phyloP scores from a whole-genome alignment of 1,140 invertebrate genomes.

The Metopolophium dirhodum region DNA sequence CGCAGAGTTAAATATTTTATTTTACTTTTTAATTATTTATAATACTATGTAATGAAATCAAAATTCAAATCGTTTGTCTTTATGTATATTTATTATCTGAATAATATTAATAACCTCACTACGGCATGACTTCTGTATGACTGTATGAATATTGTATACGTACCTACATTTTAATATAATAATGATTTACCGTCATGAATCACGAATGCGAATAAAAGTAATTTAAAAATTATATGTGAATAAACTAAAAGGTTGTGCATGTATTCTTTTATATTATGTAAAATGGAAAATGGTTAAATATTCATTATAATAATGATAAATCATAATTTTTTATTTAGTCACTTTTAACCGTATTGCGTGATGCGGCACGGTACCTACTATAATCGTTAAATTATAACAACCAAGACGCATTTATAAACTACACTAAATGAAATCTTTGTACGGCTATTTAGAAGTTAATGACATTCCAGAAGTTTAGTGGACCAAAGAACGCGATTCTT shows the following conservation, averaged over 20 bases:
- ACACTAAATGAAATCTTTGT: neutral
- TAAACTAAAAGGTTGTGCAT: neutral
- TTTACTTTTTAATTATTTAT: neutral
- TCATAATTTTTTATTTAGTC: neutral
- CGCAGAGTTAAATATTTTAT: neutral
- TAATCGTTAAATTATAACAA: neutral
- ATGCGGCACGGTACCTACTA: neutral
- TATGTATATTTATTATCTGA: neutral
- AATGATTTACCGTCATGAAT: neutral
- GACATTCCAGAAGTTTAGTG: slow-evolving; percentile 26
- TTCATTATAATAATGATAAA: slow-evolving; percentile 24
- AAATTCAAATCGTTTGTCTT: neutral
- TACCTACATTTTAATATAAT: neutral
- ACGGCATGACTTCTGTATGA: neutral
- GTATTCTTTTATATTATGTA: neutral
- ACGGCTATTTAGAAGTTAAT: neutral
- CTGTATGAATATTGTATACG: neutral
- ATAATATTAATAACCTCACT: neutral
- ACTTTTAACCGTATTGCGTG: neutral
- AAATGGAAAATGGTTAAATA: neutral
- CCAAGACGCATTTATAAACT: neutral
- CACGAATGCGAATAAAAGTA: neutral
- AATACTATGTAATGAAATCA: neutral
- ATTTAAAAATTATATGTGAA: neutral
- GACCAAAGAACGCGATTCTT: neutral